Percentiles rank a stretch among this genome's conserved stretches.
Evolutionary conservation across 2,113 vertebrate species (phyloP).

Genomic region (Sciurus niger): DNA sequence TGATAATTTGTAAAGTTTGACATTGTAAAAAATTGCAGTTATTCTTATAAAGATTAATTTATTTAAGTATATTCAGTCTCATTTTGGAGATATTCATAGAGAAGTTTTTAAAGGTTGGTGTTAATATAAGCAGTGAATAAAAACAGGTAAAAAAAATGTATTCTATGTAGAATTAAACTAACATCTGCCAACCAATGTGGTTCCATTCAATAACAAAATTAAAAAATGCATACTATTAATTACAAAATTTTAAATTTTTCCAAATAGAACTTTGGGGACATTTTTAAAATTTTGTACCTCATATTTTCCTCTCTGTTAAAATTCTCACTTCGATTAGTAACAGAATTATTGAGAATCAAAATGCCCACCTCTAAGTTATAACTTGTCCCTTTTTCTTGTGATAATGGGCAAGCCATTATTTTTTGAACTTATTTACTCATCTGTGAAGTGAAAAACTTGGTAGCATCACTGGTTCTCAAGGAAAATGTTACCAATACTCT

Average conservation of each 20-base stretch:
- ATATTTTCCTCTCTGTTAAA: background rate
- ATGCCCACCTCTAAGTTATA: background rate
- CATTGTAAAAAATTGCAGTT: background rate
- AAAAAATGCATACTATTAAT: background rate
- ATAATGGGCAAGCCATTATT: background rate
- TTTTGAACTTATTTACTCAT: background rate
- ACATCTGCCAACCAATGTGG: background rate
- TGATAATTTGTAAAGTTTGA: background rate
- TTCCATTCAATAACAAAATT: background rate
- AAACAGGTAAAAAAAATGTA: background rate
- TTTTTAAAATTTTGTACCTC: background rate
- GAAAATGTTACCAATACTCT: background rate
- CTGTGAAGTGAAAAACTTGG: background rate
- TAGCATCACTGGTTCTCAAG: background rate
- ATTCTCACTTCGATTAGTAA: background rate
- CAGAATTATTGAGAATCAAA: background rate
- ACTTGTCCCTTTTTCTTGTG: background rate
- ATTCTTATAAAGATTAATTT: background rate
- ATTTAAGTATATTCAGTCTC: background rate
- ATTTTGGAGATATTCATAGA: background rate
- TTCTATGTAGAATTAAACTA: background rate
- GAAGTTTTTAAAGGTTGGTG: background rate
- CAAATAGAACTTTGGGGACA: background rate
- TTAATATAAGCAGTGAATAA: background rate
- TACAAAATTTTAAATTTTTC: background rate